Base-by-base conservation (phyloP, 2,797 vertebrate genomes). In the Notoglanidium macrostoma region DNA sequence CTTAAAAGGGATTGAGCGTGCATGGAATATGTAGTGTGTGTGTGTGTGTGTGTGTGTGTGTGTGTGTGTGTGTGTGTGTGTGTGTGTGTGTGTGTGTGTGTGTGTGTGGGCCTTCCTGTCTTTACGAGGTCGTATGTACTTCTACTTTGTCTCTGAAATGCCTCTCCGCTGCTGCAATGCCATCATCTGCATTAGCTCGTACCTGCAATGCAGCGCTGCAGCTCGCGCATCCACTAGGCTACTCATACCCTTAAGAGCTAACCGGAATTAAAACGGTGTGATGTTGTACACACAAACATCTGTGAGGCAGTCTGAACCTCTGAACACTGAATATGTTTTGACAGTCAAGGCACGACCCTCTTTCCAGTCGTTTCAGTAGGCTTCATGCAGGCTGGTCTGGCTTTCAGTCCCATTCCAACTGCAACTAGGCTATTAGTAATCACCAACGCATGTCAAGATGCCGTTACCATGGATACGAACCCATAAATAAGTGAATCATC, bases 131-230 rank as follows among this genome's bases (percentile, higher is more conserved):
- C 85, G 88, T 72, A 73, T 81, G 61, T 80, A 72, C 61, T 89
- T 82, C 83, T 68, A 81, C 67, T 89, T 84, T 81, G 81, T 86
- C 84, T 88, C 87, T 68, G 83, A 90, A 85, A 86, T 87, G 87
- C 86, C 85, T 83, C 29, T 79, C 87, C 54, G 85, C 85, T 89
- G 85, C 92, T 89, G 92, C 91, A 92, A 90, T 90, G 88, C 87
- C 88, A 91, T 89, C 89, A 90, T 89, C 89, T 83, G 89, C 86
- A 88, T 89, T 85, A 87, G 90, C 88, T 85, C 63, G 67, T 77
- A 92, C 87, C 93, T 93, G 96, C 96, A 96, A 94, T 96, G 95
- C 95, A 96, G 95, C 91, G 92, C 92, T 91, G 91, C 93, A 93
- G 94, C 84, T 81, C 84, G 90, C 90, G 88, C 88, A 57, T 83